A percentile compares a stretch with the other conserved stretches of the same genome.
Conservation (phyloP, 2,113 vertebrate species). For the Crotalus viridis region DNA sequence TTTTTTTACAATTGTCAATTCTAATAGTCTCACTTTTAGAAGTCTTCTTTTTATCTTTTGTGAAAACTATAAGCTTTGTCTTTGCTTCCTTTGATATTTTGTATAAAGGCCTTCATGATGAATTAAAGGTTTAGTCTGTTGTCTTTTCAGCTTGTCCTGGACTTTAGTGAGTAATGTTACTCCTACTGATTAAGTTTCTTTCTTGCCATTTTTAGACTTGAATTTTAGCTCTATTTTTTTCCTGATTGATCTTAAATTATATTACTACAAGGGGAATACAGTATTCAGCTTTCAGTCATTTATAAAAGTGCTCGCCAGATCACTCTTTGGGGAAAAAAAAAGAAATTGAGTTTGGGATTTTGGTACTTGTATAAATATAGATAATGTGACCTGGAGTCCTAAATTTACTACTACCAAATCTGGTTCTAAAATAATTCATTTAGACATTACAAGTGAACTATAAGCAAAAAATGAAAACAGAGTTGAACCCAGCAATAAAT, state of each 20-base stretch:
- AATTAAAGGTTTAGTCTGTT: slow-evolving; percentile 17
- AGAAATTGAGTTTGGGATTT: slow-evolving; percentile 34
- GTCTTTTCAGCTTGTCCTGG: slow-evolving; percentile 19
- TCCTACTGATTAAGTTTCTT: slow-evolving; percentile 15
- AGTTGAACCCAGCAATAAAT: slow-evolving; percentile 32
- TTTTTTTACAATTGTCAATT: neutral
- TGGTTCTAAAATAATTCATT: slow-evolving; percentile 36
- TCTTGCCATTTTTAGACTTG: slow-evolving; percentile 41
- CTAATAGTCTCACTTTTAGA: neutral
- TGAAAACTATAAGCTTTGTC: neutral
- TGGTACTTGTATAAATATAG: slow-evolving; percentile 26
- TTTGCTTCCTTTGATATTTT: slow-evolving; percentile 22
- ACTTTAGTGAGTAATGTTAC: slow-evolving; percentile 13
- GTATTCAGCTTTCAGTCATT: neutral
- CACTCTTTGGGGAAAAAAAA: rapidly evolving
- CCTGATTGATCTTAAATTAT: slow-evolving; percentile 12
- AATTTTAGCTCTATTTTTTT: slow-evolving; percentile 42
- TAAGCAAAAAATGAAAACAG: slow-evolving; percentile 7
- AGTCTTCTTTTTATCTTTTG: neutral
- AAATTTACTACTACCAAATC: slow-evolving; percentile 15
- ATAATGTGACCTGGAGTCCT: slow-evolving; percentile 6
- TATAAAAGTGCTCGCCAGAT: slow-evolving; percentile 14
- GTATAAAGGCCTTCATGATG: slow-evolving; percentile 23
- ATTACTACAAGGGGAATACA: slow-evolving; percentile 23
- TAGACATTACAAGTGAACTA: slow-evolving; percentile 16